These are phyloP conservation scores for Euspilapteryx auroguttella DNA, from an alignment of 2,888 invertebrate genomes.

Conservation along the genomic window DNA sequence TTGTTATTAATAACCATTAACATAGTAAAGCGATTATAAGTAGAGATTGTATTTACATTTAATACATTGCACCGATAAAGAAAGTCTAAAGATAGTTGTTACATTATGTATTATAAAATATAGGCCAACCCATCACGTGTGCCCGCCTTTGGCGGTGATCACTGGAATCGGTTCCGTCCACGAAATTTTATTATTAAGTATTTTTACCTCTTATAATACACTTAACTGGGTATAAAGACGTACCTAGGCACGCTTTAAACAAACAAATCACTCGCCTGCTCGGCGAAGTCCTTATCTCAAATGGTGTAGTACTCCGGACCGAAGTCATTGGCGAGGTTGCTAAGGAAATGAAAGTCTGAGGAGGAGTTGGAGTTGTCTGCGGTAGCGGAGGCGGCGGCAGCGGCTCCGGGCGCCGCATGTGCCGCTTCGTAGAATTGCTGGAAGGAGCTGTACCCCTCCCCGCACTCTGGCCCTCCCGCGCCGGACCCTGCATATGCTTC, in stretches of 20 bases:
- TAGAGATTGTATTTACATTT: no score
- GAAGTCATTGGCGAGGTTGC: constrained; percentile 90
- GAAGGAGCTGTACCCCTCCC: constrained; percentile 69
- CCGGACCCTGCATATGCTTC: constrained; percentile 20
- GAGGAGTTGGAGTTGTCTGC: constrained; percentile 88
- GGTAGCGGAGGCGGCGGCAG: constrained; percentile 18
- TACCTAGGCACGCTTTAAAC: constrained; percentile 21
- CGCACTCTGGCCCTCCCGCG: constrained; percentile 48
- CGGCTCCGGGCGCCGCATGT: constrained; percentile 28
- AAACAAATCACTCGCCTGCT: constrained; percentile 55
- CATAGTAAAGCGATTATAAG: no score
- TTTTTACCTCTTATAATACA: constrained; percentile 7
- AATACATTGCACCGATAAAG: no score
- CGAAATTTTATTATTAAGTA: no score
- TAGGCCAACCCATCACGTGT: constrained; percentile 6
- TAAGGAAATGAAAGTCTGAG: constrained; percentile 92
- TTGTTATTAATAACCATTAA: no score
- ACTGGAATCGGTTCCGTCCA: no score
- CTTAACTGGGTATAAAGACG: constrained; percentile 4
- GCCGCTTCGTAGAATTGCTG: constrained; percentile 70
- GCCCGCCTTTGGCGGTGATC: constrained; percentile 33
- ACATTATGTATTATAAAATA: no score
- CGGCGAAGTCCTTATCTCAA: constrained; percentile 60
- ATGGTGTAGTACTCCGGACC: constrained; percentile 86
- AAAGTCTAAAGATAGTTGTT: no score